Conservation (phyloP, 2,888 invertebrate species). For the Bombylius major region DNA sequence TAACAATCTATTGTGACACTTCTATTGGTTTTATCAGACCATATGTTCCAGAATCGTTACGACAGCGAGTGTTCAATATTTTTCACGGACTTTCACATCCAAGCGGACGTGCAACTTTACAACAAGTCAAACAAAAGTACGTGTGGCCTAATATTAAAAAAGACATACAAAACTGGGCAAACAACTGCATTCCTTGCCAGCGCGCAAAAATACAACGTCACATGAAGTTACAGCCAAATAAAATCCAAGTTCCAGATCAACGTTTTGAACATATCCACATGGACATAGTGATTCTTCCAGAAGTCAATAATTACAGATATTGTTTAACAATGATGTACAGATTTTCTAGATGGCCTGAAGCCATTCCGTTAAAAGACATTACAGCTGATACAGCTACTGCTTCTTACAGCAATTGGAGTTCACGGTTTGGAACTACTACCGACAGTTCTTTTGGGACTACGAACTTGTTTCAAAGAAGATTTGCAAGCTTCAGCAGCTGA, state of each 20-base stretch:
- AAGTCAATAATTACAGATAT: conserved; percentile 1
- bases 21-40: background rate
- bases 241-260: conserved; percentile 1
- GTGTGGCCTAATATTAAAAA: conserved; percentile 1
- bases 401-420: background rate
- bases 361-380: conserved; percentile 4
- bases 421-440: conserved; percentile 18
- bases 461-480: conserved; percentile 23
- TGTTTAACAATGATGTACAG: background rate
- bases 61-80: background rate
- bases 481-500: conserved; percentile 22
- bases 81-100: background rate
- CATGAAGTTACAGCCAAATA: background rate
- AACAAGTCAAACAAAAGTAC: background rate
- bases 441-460: conserved; percentile 23
- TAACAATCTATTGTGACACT: background rate
- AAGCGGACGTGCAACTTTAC: background rate
- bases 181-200: conserved; percentile 3
- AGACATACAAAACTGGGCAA: background rate
- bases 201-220: conserved; percentile 4
- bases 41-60: background rate
- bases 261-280: conserved; percentile 8
- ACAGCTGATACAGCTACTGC: conserved; percentile 11
- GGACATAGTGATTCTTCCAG: conserved; percentile 5
- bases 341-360: conserved; percentile 6